Conservation (phyloP, 2,113 vertebrate genomes). For the Marmota flaviventris region DNA sequence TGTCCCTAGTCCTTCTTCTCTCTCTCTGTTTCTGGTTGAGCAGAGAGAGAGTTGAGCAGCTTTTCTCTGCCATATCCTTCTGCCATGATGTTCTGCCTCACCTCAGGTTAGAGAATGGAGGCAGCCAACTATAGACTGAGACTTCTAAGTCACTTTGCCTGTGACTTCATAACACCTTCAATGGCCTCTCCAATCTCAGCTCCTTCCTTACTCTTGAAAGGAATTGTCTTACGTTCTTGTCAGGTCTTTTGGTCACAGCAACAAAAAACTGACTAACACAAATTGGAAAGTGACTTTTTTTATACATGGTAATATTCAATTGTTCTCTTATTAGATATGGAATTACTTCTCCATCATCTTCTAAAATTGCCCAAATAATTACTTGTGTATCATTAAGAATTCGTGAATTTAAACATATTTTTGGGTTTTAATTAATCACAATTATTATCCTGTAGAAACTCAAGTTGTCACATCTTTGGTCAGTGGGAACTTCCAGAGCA, state of each 20-base stretch:
- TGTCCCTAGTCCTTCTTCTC: too few relatives aligned
- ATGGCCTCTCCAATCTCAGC: neutral
- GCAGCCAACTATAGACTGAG: too few relatives aligned
- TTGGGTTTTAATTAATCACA: neutral
- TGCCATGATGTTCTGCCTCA: too few relatives aligned
- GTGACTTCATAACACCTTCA: neutral
- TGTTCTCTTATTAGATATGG: neutral
- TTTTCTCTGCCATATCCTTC: too few relatives aligned
- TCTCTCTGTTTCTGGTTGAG: too few relatives aligned
- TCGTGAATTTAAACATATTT: too few relatives aligned
- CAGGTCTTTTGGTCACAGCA: too few relatives aligned
- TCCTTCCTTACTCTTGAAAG: neutral
- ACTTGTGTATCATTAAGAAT: too few relatives aligned
- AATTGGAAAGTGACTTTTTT: neutral
- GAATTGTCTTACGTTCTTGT: neutral
- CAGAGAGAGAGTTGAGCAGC: too few relatives aligned
- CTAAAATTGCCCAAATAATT: neutral
- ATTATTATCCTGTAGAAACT: slow-evolving; percentile 43
- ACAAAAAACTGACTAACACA: too few relatives aligned
- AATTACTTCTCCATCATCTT: neutral
- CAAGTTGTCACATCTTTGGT: neutral
- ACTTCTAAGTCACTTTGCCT: neutral
- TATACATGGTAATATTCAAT: neutral
- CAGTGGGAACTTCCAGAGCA: neutral
- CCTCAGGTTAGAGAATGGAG: too few relatives aligned